Evolutionary conservation across 2,888 invertebrate species (phyloP).

Genomic region (Eulithis prunata): DNA sequence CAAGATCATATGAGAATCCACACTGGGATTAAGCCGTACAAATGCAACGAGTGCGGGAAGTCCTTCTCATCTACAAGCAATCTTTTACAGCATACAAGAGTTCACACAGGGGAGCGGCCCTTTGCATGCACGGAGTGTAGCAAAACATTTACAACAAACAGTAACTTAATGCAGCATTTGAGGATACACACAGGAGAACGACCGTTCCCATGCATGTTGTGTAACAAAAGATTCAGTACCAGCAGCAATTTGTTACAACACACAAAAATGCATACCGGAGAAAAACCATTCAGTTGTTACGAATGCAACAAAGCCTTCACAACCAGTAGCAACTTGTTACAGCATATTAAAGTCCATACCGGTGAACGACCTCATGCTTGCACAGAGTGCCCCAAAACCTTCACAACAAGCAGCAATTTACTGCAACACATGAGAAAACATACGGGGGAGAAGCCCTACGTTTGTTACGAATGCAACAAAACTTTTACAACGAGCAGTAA

Average conservation of each 20-base stretch:
- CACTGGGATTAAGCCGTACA: conserved; percentile 13
- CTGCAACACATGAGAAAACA: conserved; percentile 24
- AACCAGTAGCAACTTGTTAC: conserved; percentile 20
- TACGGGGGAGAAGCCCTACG: conserved; percentile 19
- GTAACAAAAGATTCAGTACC: conserved; percentile 16
- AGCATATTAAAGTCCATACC: conserved; percentile 17
- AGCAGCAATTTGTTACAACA: conserved; percentile 28
- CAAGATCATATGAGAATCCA: conserved; percentile 20
- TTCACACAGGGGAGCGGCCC: conserved; percentile 17
- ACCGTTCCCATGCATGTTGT: conserved; percentile 12
- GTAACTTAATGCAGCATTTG: conserved; percentile 21
- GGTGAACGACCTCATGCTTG: conserved; percentile 21
- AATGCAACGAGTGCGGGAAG: conserved; percentile 18
- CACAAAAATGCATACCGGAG: conserved; percentile 25
- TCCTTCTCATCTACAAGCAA: conserved; percentile 21
- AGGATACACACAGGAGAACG: conserved; percentile 22
- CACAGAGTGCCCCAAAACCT: neutral
- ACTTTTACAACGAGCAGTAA: conserved; percentile 25
- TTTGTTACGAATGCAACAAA: conserved; percentile 26
- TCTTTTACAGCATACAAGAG: conserved; percentile 18
- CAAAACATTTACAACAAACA: conserved; percentile 22
- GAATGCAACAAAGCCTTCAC: conserved; percentile 24
- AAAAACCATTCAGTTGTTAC: conserved; percentile 23
- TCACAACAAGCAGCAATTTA: conserved; percentile 22
- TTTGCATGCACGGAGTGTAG: conserved; percentile 17